These are phyloP conservation scores for Gallinago paraguaiae DNA, from an alignment of 2,113 vertebrate species.

Conservation along the genomic window DNA sequence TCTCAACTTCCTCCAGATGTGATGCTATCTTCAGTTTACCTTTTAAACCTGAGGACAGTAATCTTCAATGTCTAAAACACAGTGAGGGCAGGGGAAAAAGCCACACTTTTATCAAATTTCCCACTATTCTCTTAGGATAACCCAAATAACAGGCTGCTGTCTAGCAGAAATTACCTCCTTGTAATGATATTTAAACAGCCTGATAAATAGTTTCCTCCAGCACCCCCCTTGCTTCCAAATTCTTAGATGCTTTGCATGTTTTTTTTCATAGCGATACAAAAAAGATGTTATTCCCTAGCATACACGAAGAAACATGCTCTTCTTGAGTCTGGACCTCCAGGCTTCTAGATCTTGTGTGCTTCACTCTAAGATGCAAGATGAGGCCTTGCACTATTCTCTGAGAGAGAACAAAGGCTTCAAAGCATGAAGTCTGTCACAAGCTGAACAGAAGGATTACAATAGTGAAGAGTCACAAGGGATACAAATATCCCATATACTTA, in stretches of 20 bases:
- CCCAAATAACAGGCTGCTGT: not conserved
- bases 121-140: not conserved
- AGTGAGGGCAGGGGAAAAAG: not conserved
- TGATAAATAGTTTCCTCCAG: not conserved
- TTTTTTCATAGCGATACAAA: not conserved
- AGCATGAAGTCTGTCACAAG: not conserved
- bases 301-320: not conserved
- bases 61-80: not conserved
- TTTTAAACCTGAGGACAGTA: not conserved
- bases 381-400: not conserved
- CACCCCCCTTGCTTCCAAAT: not conserved
- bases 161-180: not conserved
- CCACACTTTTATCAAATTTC: not conserved
- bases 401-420: not conserved
- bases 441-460: not conserved
- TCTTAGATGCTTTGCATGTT: not conserved
- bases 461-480: constrained; percentile 10
- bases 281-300: accelerated
- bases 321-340: not conserved
- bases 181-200: not conserved
- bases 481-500: constrained; percentile 28
- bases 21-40: not conserved
- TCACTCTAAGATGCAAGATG: not conserved
- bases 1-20: not conserved
- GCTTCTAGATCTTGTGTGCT: not conserved